Evolutionary conservation across 2,797 vertebrate species (phyloP).

Genomic region (Odontamblyopus lacepedii): DNA sequence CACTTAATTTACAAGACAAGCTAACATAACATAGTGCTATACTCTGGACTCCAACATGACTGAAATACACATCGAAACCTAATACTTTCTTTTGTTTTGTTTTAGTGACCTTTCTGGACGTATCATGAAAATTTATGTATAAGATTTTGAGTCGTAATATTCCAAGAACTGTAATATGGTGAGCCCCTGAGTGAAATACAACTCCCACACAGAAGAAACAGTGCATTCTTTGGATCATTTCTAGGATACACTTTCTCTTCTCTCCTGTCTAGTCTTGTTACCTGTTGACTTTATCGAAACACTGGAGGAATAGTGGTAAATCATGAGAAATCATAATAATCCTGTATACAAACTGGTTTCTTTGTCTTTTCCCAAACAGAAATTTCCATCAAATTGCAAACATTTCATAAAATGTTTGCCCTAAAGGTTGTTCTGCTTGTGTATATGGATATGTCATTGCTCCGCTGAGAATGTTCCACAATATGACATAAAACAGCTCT

Average conservation of each 20-base stretch:
- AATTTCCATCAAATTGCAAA: not conserved
- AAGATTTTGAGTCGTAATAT: too few relatives aligned
- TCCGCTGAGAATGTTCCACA: too few relatives aligned
- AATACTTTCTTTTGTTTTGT: not conserved
- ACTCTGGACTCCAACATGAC: not conserved
- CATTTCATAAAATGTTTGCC: not conserved
- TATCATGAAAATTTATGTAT: too few relatives aligned
- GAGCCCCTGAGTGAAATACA: too few relatives aligned
- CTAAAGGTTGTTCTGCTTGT: not conserved
- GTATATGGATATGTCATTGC: too few relatives aligned
- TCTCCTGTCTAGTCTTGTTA: too few relatives aligned
- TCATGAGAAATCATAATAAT: not conserved
- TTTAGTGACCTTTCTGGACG: not conserved
- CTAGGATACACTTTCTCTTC: too few relatives aligned
- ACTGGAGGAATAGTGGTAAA: not conserved
- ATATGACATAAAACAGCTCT: too few relatives aligned
- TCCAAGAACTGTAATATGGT: too few relatives aligned
- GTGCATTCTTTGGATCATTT: too few relatives aligned
- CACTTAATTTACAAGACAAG: not conserved
- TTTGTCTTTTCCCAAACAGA: not conserved
- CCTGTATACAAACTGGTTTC: not conserved
- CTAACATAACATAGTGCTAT: not conserved
- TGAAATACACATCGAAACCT: not conserved
- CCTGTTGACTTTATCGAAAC: not conserved
- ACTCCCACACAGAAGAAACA: too few relatives aligned